Conservation (phyloP, 1,140 invertebrate genomes). For the Drosophila asahinai region DNA sequence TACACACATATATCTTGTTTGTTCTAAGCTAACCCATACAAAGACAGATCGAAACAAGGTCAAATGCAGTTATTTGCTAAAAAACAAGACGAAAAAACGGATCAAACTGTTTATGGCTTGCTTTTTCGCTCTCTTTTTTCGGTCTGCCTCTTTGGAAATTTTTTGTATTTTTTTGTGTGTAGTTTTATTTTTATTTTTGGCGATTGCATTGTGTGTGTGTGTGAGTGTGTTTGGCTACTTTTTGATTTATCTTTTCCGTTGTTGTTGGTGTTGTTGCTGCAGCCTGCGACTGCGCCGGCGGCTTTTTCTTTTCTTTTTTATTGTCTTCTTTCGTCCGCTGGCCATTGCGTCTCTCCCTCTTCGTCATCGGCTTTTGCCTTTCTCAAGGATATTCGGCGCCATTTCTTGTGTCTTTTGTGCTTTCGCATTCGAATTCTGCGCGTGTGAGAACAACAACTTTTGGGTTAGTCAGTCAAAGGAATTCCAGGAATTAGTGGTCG, state of each 20-base stretch:
- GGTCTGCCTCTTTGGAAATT: conserved; percentile 17
- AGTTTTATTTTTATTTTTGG: conserved; percentile 20
- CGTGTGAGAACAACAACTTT: conserved; percentile 73
- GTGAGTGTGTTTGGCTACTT: conserved; percentile 69
- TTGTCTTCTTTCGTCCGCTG: background rate
- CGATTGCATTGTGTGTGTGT: conserved; percentile 18
- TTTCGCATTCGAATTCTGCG: conserved; percentile 37
- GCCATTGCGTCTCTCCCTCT: conserved; percentile 16
- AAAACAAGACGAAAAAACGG: conserved; percentile 36
- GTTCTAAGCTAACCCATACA: conserved; percentile 74
- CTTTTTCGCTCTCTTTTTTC: conserved; percentile 42
- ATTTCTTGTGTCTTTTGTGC: conserved; percentile 38
- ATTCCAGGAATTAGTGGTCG: conserved; percentile 74
- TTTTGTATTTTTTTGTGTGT: conserved; percentile 7
- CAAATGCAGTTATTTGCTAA: conserved; percentile 83
- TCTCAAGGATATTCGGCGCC: conserved; percentile 82
- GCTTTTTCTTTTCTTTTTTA: conserved; percentile 45
- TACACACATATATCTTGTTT: conserved; percentile 68
- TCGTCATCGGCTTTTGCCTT: conserved; percentile 69
- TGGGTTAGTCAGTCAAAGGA: conserved; percentile 82
- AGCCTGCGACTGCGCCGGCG: conserved; percentile 58
- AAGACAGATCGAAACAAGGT: conserved; percentile 73
- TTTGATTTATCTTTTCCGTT: conserved; percentile 84
- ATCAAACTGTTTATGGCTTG: conserved; percentile 63
- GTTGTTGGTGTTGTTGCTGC: conserved; percentile 48